Evolutionary conservation across 2,888 invertebrate species (phyloP), one percentile per base, ranked within the genome.

Genomic region (Nomada lathburiana): DNA sequence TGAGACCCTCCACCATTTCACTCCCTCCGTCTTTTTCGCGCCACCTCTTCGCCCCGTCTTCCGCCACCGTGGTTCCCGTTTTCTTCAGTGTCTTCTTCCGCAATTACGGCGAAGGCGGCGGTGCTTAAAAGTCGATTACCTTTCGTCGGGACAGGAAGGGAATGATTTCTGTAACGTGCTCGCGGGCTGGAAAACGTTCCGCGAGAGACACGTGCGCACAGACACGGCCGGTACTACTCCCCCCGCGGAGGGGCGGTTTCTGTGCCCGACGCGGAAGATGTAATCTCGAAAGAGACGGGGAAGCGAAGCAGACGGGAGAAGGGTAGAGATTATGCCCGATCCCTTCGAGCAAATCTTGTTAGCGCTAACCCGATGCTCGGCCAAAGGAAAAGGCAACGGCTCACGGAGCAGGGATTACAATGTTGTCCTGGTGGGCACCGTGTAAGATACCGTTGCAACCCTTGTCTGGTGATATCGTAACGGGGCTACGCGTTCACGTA

Each of bases 341-440:
- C 89, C 91, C 89, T 90, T 87, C 85, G 82, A 89, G 89, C 90
- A 90, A 90, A 91, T 91, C 91, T 91, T 88, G 91, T 91, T 91
- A 91, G 88, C 90, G 86, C 86, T 88, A 88, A 86, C 88, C 85
- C 83, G 87, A 84, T 71, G 84, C 23, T 73, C 78, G 78, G 73
- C 80, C 82, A 84, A 86, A 89, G 85, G 83, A 88, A 86, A 85
- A 86, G 86, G 88, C 88, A 85, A 82, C 68, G 68, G 79, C 80
- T 83, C 79, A 62, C 68, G 71, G 36, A 59, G 62, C 79, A 52
- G 65, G 81, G 79, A 78, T 87, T 86, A 77, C 86, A 76, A 71
- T 69, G 83, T 79, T 83, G 83, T 83, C 55, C 78, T 74, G 83
- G 57, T 64, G 55, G 64, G 67, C 78, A 68, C 55, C 75, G 71